A percentile compares a stretch with the other conserved stretches of the same genome.
Conservation (phyloP, 92 coral and sea anemone species). For the Plumapathes pennacea region DNA sequence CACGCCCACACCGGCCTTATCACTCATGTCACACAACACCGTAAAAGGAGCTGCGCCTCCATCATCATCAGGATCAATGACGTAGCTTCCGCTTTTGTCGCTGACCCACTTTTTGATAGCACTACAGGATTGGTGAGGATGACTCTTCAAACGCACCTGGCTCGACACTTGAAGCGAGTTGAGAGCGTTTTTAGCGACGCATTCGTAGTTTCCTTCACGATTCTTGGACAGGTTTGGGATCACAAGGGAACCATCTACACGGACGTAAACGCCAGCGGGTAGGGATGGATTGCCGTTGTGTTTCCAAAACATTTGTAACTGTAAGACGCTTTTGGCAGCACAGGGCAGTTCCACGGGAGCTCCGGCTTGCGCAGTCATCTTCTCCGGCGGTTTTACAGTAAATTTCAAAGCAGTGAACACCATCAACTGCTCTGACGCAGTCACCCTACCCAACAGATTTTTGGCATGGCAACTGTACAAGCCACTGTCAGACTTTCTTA, state of each 20-base stretch:
- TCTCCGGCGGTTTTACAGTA: neutral
- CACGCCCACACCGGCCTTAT: no score
- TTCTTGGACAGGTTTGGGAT: neutral
- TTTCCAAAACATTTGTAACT: no score
- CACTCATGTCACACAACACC: no score
- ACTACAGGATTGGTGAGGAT: neutral
- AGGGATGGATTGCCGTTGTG: neutral
- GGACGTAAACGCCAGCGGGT: no score
- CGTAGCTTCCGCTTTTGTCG: neutral
- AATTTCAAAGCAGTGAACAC: no score
- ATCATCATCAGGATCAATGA: constrained; percentile 14
- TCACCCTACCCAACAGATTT: no score
- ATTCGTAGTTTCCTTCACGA: no score
- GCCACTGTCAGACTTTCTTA: no score
- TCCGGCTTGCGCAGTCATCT: constrained; percentile 2
- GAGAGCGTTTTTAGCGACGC: neutral
- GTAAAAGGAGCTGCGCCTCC: constrained; percentile 6
- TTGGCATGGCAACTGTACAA: no score
- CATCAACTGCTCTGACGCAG: no score
- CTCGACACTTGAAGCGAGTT: neutral
- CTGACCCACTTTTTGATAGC: neutral
- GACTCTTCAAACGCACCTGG: neutral
- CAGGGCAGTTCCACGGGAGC: neutral
- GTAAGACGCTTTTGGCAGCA: neutral
- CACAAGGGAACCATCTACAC: neutral